Evolutionary conservation across 2,113 vertebrate genomes (phyloP), one percentile per base, ranked within the genome.

Genomic region (Boleophthalmus pectinirostris): DNA sequence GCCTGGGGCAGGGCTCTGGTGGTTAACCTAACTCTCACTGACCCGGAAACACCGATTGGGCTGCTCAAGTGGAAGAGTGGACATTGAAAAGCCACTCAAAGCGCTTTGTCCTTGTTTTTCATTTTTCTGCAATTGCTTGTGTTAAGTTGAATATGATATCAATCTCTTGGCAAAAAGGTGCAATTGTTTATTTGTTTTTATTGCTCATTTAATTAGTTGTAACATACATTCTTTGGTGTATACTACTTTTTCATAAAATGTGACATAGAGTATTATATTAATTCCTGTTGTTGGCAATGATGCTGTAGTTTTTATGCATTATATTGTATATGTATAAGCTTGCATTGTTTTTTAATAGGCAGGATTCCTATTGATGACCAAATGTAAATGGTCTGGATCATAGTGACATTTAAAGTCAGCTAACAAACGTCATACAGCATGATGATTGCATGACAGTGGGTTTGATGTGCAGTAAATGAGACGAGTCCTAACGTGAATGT

Each of bases 21-120:
- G 76, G 78, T 80, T 81, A 76, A 84, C 74, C 81, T 61, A 24
- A 63, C 46, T 69, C 81, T 83, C 29, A n/a, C 66, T 81, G 74
- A 78, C 81, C 58, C 83, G 73, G 66, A 90, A 86, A 81, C 70
- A 76, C 75, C 82, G 77, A 73, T 81, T 18, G 38, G 21, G 67
- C 23, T 80, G 77, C 72, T 70, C 80, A 87, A 76, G 73, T 72
- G 74, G 66, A 82, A 25, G 54, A 46, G 24, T 65, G 33, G 51
- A 51, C 53, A 53, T 54, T 70, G 57, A 58, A 79, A 72, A 73
- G 61, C n/a, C 35, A 3, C 38, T 78, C 7, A 56, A 21, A 47
- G 21, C 65, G 24, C 20, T 2, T 33, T 49, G 46, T 18, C 23
- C 56, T 58, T 15, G 12, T 20, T 38, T 70, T 14, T 65, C 71